phyloP scores from a whole-genome alignment of 1,140 invertebrate species.

The Drosophila punjabiensis region DNA sequence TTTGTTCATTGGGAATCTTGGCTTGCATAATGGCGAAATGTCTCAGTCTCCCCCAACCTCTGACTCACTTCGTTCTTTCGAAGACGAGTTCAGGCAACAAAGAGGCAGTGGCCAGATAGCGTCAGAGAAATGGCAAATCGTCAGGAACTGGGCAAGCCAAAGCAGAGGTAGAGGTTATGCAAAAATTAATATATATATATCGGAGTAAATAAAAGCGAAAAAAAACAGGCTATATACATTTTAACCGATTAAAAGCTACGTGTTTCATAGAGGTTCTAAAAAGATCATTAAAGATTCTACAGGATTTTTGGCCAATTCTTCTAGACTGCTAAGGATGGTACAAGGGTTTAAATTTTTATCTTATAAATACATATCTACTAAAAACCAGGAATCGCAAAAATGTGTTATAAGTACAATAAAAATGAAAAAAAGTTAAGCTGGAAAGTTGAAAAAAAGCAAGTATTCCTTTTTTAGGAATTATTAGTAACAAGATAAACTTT shows the following conservation, averaged over 20 bases:
- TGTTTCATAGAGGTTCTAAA: neutral
- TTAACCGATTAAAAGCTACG: neutral
- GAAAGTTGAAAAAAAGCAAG: no score
- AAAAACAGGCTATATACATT: no score
- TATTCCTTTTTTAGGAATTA: no score
- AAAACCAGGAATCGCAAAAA: no score
- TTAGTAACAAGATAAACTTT: no score
- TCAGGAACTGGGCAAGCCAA: slow-evolving; percentile 12
- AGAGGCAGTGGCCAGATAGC: slow-evolving; percentile 10
- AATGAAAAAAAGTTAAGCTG: no score
- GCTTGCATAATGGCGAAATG: slow-evolving; percentile 50
- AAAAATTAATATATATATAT: neutral
- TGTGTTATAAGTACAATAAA: no score
- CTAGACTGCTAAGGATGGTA: no score
- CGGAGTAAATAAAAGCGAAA: no score
- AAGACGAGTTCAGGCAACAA: slow-evolving; percentile 6
- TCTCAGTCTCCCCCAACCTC: slow-evolving; percentile 14
- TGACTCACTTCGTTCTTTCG: slow-evolving; percentile 10
- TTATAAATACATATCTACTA: no score
- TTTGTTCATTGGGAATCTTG: slow-evolving; percentile 51
- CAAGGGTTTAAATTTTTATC: neutral
- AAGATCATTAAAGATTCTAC: neutral
- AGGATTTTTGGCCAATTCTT: neutral
- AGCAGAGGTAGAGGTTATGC: slow-evolving; percentile 2
- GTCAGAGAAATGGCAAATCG: slow-evolving; percentile 11